Percentiles rank a stretch among this genome's conserved stretches.
phyloP scores from a whole-genome alignment of 2,888 invertebrate species.

The Diarsia rubi region DNA sequence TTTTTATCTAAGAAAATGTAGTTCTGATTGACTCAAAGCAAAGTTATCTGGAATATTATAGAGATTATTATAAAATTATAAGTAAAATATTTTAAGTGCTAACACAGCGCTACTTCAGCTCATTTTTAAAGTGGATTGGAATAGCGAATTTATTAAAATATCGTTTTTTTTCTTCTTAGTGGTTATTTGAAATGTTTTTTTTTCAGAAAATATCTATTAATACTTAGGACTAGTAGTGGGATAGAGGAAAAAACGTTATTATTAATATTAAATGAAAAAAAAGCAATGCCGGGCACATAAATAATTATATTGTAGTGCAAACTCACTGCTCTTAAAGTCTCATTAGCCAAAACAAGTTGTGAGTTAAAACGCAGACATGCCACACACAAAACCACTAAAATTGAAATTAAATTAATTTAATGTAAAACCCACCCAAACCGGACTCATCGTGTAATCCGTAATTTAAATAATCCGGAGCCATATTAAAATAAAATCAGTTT shows the following conservation, averaged over 20 bases:
- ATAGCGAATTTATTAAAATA: not conserved
- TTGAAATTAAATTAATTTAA: conserved; percentile 35
- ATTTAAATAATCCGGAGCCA: conserved; percentile 51
- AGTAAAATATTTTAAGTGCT: not conserved
- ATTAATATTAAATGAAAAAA: not conserved
- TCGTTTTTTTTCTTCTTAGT: not conserved
- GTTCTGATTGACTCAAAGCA: conserved; percentile 1
- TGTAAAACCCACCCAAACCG: conserved; percentile 24
- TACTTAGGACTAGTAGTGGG: not conserved
- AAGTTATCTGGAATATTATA: conserved; percentile 26
- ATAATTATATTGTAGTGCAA: not conserved
- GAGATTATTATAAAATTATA: not conserved
- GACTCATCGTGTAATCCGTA: conserved; percentile 42
- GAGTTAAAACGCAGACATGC: not conserved
- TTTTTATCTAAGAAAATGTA: conserved; percentile 6
- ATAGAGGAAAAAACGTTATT: not conserved
- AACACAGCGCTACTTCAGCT: not conserved
- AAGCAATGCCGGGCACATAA: too few relatives aligned
- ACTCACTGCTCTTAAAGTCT: not conserved
- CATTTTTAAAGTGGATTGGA: conserved; percentile 6
- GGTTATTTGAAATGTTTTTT: not conserved
- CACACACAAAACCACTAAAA: conserved; percentile 35
- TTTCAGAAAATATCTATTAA: not conserved
- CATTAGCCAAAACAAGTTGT: not conserved
- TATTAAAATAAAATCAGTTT: conserved; percentile 58